Evolutionary conservation across 2,888 invertebrate genomes (phyloP).

Genomic region (Lycocerus yunnanus): DNA sequence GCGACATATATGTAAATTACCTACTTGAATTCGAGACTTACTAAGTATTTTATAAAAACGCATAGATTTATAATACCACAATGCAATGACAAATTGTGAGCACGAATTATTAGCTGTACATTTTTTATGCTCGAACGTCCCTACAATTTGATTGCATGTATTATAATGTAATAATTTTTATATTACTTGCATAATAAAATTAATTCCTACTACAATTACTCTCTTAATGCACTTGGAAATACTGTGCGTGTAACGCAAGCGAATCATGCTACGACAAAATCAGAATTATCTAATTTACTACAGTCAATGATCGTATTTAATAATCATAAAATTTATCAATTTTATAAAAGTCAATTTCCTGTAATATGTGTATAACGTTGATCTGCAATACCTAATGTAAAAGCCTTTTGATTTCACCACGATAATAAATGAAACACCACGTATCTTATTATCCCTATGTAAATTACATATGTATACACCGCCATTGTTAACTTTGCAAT

Average conservation of each 20-base stretch:
- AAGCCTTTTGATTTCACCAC: too few relatives aligned
- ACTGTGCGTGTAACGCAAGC: neutral
- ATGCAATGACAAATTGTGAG: neutral
- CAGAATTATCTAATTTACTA: neutral
- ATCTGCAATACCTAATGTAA: too few relatives aligned
- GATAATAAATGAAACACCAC: too few relatives aligned
- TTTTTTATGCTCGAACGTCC: conserved; percentile 23
- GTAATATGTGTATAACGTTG: too few relatives aligned
- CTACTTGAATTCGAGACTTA: neutral
- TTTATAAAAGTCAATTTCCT: neutral
- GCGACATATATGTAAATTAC: neutral
- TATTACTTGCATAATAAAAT: neutral
- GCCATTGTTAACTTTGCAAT: too few relatives aligned
- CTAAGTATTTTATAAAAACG: neutral
- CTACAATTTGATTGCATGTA: conserved; percentile 22
- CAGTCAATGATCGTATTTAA: neutral
- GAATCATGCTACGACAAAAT: neutral
- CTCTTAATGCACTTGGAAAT: conserved; percentile 1
- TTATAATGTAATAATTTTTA: conserved; percentile 17
- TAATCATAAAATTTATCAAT: neutral
- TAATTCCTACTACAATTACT: neutral
- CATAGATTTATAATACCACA: neutral
- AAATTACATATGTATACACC: too few relatives aligned
- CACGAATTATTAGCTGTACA: conserved; percentile 25
- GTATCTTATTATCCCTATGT: too few relatives aligned